Percentiles rank a stretch among this genome's conserved stretches.
phyloP scores from a whole-genome alignment of 2,113 vertebrate genomes.

The Dipodomys ordii region DNA sequence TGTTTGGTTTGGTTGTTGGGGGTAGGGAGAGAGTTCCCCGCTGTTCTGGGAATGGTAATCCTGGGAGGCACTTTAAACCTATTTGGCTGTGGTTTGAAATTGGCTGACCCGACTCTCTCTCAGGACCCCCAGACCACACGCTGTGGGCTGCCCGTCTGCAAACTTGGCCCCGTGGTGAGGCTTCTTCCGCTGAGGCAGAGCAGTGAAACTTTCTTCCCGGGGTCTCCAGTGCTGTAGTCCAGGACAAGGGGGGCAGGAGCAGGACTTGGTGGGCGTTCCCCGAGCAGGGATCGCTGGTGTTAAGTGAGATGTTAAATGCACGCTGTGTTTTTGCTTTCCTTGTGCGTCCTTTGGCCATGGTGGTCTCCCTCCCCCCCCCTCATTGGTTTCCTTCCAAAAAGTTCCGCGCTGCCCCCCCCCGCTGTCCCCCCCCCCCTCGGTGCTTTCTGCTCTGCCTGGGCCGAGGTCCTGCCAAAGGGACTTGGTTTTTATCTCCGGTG shows the following conservation, averaged over 20 bases:
- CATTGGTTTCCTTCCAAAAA: background rate
- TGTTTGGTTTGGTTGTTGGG: background rate
- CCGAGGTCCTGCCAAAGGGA: background rate
- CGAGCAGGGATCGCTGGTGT: background rate
- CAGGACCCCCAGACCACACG: too few relatives aligned
- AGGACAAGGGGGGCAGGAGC: background rate
- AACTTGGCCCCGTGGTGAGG: too few relatives aligned
- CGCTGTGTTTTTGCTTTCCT: background rate
- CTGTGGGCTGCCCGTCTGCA: too few relatives aligned
- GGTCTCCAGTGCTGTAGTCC: background rate
- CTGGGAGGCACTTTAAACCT: background rate
- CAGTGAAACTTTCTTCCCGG: background rate
- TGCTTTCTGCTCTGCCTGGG: background rate
- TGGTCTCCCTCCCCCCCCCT: background rate
- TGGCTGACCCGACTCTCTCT: background rate
- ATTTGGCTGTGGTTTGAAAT: background rate
- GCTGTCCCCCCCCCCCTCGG: rapidly evolving
- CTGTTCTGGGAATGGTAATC: background rate
- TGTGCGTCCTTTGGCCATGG: rapidly evolving
- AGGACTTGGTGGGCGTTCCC: background rate
- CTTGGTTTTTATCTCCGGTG: conserved; percentile 54
- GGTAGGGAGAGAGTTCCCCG: background rate
- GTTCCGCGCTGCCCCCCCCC: too few relatives aligned
- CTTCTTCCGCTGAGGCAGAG: background rate
- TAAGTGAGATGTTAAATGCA: background rate